These are phyloP conservation scores for Pseudorectes ferrugineus DNA, from an alignment of 2,113 vertebrate species.

Conservation along the genomic window DNA sequence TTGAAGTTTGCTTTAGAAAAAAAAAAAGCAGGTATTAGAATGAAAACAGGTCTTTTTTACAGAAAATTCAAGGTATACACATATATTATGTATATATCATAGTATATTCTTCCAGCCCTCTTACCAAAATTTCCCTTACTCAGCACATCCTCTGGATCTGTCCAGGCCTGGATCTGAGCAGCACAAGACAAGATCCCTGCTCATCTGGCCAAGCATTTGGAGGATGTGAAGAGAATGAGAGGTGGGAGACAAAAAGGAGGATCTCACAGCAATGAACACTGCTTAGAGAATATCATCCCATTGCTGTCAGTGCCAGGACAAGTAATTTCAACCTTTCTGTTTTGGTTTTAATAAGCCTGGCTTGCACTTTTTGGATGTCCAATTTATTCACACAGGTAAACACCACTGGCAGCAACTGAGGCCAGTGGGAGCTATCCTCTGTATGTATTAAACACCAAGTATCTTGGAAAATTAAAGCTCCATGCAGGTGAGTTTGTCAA, in stretches of 20 bases:
- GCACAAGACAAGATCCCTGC: neutral
- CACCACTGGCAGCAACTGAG: neutral
- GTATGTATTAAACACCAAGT: rapidly evolving
- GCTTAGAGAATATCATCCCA: neutral
- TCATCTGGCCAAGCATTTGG: neutral
- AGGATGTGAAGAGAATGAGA: neutral
- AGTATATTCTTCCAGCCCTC: neutral
- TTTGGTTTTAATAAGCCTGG: neutral
- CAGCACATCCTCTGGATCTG: neutral
- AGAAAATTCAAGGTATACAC: neutral
- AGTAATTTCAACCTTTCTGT: neutral
- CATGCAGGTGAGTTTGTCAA: neutral
- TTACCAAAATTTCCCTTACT: neutral
- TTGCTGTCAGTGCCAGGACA: neutral
- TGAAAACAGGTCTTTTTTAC: neutral
- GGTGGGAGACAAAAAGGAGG: neutral
- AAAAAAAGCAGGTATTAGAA: neutral
- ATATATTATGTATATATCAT: neutral
- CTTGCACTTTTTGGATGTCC: neutral
- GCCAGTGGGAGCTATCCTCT: neutral
- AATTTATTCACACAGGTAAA: neutral
- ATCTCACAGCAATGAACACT: neutral
- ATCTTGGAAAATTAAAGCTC: neutral
- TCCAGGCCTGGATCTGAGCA: neutral
- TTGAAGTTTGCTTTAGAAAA: neutral